These are phyloP conservation scores for Drosophila quasianomalipes DNA, from an alignment of 2,888 invertebrate species.

Conservation along the genomic window DNA sequence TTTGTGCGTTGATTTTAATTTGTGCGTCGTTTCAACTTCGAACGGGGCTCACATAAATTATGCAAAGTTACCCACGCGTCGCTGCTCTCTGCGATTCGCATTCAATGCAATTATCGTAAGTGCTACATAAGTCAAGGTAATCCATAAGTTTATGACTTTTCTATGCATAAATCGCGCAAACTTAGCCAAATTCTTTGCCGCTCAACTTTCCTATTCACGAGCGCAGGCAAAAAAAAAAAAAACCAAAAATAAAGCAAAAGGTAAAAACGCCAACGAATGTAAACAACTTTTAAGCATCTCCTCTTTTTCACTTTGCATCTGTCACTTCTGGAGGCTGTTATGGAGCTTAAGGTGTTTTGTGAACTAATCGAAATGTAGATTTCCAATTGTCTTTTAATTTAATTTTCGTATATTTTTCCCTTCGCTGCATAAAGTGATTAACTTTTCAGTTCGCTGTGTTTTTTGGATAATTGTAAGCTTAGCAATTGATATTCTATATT, in stretches of 20 bases:
- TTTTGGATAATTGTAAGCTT: background rate
- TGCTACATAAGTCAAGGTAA: slow-evolving; percentile 75
- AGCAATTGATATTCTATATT: background rate
- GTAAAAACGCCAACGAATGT: slow-evolving; percentile 57
- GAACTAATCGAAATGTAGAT: slow-evolving; percentile 12
- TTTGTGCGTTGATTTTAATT: slow-evolving; percentile 80
- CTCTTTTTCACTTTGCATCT: slow-evolving; percentile 6
- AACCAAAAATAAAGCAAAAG: slow-evolving; percentile 38
- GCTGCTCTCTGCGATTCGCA: slow-evolving; percentile 42
- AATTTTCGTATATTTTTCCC: background rate
- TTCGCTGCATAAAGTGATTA: background rate
- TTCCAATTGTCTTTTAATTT: slow-evolving; percentile 17
- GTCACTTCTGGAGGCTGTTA: background rate
- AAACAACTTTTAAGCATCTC: slow-evolving; percentile 50
- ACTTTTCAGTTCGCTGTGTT: background rate
- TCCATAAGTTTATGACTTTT: slow-evolving; percentile 79
- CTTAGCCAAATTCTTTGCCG: slow-evolving; percentile 59
- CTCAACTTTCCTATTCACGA: slow-evolving; percentile 50
- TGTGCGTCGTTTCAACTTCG: slow-evolving; percentile 77
- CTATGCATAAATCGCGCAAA: slow-evolving; percentile 72
- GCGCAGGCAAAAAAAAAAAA: slow-evolving; percentile 6
- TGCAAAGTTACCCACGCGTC: slow-evolving; percentile 67
- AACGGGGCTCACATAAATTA: slow-evolving; percentile 72
- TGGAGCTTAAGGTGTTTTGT: slow-evolving; percentile 1
- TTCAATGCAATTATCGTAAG: slow-evolving; percentile 79